Evolutionary conservation across 1,140 invertebrate species (phyloP).

Genomic region (Kradibia gibbosae): DNA sequence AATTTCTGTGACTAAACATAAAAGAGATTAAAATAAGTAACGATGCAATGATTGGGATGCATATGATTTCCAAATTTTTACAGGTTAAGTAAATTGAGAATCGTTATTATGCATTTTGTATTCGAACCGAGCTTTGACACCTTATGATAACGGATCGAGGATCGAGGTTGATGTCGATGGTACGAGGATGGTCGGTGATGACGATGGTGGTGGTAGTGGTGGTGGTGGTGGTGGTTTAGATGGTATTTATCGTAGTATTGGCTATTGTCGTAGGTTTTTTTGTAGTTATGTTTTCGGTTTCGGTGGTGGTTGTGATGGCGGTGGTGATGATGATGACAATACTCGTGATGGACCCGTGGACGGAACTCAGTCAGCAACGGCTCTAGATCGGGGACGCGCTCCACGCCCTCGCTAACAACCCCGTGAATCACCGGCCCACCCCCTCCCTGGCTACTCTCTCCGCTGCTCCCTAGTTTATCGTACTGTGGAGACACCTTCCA

Average conservation of each 20-base stretch:
- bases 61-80: neutral
- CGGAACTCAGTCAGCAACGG: conserved; percentile 64
- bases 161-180: conserved; percentile 70
- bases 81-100: neutral
- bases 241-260: conserved; percentile 15
- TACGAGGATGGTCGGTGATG: conserved; percentile 67
- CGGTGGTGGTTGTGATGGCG: conserved; percentile 17
- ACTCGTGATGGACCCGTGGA: conserved; percentile 32
- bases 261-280: conserved; percentile 3
- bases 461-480: conserved; percentile 71
- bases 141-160: conserved; percentile 71
- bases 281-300: conserved; percentile 12
- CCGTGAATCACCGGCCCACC: conserved; percentile 66
- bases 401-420: conserved; percentile 58
- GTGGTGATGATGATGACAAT: conserved; percentile 33
- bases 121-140: conserved; percentile 65
- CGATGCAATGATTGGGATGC: neutral
- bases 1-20: too few species aligned
- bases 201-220: conserved; percentile 61
- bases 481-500: conserved; percentile 72
- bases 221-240: conserved; percentile 57
- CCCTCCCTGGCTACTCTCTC: conserved; percentile 72
- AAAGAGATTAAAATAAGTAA: conserved; percentile 1
- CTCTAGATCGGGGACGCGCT: conserved; percentile 69
- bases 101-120: conserved; percentile 8